Evolutionary conservation across 2,888 invertebrate genomes (phyloP).

Genomic region (Sphecodes monilicornis): DNA sequence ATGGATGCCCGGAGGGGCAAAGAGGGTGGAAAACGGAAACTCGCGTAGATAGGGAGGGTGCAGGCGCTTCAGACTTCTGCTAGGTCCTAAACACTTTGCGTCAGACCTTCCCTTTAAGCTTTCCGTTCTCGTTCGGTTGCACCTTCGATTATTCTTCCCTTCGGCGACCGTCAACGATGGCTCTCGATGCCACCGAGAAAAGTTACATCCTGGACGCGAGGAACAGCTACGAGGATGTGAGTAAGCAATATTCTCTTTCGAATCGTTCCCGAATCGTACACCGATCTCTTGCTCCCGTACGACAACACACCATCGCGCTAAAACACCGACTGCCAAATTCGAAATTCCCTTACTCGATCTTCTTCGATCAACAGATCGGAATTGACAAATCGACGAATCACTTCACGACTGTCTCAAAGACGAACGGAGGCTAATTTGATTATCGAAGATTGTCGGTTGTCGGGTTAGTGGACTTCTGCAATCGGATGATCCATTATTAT

Average conservation of each 20-base stretch:
- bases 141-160: conserved; percentile 42
- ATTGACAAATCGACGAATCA: background rate
- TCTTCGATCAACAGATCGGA: background rate
- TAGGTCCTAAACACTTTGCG: conserved; percentile 40
- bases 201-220: conserved; percentile 82
- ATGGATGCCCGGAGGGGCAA: conserved; percentile 22
- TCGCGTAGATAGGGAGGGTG: conserved; percentile 54
- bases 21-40: conserved; percentile 44
- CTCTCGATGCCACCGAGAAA: conserved; percentile 76
- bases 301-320: background rate
- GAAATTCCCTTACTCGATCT: background rate
- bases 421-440: conserved; percentile 11
- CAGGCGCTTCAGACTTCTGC: conserved; percentile 58
- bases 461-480: background rate
- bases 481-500: conserved; percentile 2
- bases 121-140: conserved; percentile 48
- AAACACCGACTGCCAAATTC: background rate
- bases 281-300: background rate
- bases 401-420: background rate
- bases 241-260: conserved; percentile 54
- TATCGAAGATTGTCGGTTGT: background rate
- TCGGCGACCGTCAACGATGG: conserved; percentile 46
- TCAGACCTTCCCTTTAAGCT: conserved; percentile 63
- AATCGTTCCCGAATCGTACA: background rate
- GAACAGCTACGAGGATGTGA: conserved; percentile 80